These are phyloP conservation scores for Delichon dasypus DNA, from an alignment of 2,797 vertebrate species.

Conservation along the genomic window DNA sequence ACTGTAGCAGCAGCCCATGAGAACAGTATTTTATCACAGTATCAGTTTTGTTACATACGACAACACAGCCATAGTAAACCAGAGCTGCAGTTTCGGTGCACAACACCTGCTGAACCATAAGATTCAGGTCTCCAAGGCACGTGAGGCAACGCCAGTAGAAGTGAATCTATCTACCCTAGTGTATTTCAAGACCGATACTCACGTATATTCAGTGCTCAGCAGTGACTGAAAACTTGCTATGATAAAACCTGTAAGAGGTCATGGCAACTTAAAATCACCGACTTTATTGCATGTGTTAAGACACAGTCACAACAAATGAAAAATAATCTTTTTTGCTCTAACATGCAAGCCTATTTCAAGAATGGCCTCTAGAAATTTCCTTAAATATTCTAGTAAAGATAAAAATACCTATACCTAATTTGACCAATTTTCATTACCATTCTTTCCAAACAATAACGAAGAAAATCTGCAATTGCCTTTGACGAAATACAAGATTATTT, in stretches of 20 bases:
- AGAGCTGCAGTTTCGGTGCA: not conserved
- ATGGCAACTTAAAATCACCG: not conserved
- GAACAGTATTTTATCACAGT: not conserved
- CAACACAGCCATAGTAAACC: not conserved
- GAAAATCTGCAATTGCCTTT: not conserved
- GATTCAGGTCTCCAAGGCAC: not conserved
- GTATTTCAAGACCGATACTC: not conserved
- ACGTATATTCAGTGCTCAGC: not conserved
- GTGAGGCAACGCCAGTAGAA: not conserved
- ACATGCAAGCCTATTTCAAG: constrained; percentile 3
- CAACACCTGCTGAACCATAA: not conserved
- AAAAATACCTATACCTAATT: constrained; percentile 36
- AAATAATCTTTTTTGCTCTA: not conserved
- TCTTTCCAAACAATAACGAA: not conserved
- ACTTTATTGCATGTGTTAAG: not conserved
- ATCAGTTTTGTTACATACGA: not conserved
- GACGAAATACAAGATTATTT: not conserved
- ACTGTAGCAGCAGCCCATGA: accelerated
- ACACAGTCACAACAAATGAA: constrained; percentile 25
- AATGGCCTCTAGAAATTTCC: constrained; percentile 13
- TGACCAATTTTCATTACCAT: not conserved
- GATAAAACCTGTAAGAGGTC: not conserved
- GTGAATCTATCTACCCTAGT: not conserved
- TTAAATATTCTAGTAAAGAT: constrained; percentile 40
- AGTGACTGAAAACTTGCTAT: not conserved